phyloP scores from a whole-genome alignment of 2,113 vertebrate species.

The Onychorhynchus coronatus region DNA sequence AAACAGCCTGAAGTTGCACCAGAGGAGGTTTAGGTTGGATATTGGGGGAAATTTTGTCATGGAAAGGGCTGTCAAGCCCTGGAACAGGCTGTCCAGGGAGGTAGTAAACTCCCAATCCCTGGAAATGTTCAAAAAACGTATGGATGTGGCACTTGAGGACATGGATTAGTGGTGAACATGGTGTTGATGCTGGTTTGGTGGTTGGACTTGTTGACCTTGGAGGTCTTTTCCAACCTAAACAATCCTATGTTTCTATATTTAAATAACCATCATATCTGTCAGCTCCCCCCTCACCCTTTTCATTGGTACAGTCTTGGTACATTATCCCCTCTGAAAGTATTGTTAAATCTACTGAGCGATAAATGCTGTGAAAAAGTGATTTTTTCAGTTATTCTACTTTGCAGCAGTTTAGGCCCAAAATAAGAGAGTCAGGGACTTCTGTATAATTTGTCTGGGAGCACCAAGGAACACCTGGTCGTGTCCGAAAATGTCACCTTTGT shows the following conservation, averaged over 20 bases:
- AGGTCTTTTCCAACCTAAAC: background rate
- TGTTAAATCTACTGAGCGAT: background rate
- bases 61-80: background rate
- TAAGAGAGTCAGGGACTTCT: background rate
- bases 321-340: background rate
- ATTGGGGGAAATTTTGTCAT: background rate
- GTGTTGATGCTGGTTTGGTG: background rate
- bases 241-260: background rate
- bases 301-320: background rate
- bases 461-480: background rate
- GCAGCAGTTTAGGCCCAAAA: background rate
- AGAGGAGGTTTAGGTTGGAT: background rate
- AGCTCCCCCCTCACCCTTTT: too few relatives aligned
- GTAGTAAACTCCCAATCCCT: background rate
- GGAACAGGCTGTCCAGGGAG: background rate
- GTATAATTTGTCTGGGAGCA: background rate
- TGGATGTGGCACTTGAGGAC: background rate
- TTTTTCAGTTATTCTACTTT: background rate
- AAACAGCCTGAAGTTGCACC: background rate
- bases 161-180: background rate
- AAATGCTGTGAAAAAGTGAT: background rate
- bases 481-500: background rate
- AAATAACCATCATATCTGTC: background rate
- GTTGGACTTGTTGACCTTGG: background rate
- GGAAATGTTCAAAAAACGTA: background rate